phyloP scores from a whole-genome alignment of 2,113 vertebrate species.

The Limanda limanda region DNA sequence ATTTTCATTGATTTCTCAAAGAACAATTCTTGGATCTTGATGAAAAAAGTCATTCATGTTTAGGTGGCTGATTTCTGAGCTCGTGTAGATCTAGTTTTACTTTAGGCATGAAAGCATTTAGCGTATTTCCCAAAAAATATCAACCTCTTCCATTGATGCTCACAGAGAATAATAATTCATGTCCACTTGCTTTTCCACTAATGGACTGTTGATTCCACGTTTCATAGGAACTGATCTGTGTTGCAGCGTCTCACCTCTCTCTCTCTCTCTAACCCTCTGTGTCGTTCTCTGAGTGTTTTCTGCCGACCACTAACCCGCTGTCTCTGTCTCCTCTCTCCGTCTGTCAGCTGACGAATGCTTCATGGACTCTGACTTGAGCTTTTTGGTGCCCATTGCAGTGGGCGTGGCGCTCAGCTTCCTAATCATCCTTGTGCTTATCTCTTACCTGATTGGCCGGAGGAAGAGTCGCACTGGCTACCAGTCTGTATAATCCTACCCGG shows the following conservation, averaged over 20 bases:
- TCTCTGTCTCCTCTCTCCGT: slow-evolving; percentile 60
- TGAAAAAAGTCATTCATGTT: no score
- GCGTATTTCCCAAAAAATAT: slow-evolving; percentile 11
- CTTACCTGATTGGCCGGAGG: slow-evolving; percentile 94
- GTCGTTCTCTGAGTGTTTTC: neutral
- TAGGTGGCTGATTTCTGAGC: neutral
- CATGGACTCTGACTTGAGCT: slow-evolving; percentile 97
- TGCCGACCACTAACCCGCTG: slow-evolving; percentile 51
- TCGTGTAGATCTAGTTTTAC: neutral
- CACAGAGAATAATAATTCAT: neutral
- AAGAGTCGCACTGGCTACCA: slow-evolving; percentile 96
- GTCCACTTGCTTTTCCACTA: neutral
- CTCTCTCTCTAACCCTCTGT: neutral
- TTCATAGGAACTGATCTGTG: slow-evolving; percentile 11
- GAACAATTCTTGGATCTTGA: no score
- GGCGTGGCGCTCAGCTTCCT: slow-evolving; percentile 93
- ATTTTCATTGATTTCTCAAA: no score
- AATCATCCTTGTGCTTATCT: slow-evolving; percentile 96
- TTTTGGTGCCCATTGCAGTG: slow-evolving; percentile 96
- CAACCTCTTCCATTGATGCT: neutral
- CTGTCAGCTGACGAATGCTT: slow-evolving; percentile 95
- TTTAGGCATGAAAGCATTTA: neutral
- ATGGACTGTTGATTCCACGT: neutral
- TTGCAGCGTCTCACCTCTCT: neutral
- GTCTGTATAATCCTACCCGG: slow-evolving; percentile 85